Conservation (phyloP, 2,113 vertebrate genomes). For the Mesoclemmys tuberculata region DNA sequence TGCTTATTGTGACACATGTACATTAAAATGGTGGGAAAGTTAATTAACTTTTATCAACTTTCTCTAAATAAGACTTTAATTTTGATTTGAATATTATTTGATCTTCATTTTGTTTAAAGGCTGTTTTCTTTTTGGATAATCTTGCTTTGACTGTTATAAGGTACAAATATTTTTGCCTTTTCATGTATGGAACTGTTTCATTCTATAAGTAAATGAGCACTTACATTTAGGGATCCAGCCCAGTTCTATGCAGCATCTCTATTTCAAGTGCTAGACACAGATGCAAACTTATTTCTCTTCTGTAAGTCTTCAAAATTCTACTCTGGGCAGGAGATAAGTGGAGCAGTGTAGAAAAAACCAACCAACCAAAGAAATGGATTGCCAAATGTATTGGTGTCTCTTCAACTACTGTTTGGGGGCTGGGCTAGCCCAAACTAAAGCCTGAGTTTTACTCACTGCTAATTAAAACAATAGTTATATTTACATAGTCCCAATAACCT, state of each 20-base stretch:
- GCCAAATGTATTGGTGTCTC: not conserved
- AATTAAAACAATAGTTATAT: not conserved
- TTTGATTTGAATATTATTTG: not conserved
- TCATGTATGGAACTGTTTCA: not conserved
- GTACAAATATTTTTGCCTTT: not conserved
- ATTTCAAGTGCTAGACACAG: not conserved
- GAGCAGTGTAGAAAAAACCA: not conserved
- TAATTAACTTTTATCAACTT: not conserved
- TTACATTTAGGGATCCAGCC: not conserved
- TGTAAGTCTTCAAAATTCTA: not conserved
- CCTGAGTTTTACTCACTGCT: not conserved
- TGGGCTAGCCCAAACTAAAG: not conserved
- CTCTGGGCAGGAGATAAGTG: not conserved
- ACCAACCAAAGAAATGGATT: not conserved
- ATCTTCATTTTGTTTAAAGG: not conserved
- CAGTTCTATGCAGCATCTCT: not conserved
- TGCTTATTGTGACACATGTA: not conserved
- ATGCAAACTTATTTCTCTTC: not conserved
- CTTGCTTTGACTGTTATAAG: not conserved
- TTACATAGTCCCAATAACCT: not conserved
- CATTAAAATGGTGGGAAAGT: not conserved
- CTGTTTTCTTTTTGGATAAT: not conserved
- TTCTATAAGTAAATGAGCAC: not conserved
- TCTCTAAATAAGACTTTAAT: not conserved
- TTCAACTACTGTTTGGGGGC: not conserved